phyloP scores from a whole-genome alignment of 1,140 invertebrate species.

The Ectropis grisescens region DNA sequence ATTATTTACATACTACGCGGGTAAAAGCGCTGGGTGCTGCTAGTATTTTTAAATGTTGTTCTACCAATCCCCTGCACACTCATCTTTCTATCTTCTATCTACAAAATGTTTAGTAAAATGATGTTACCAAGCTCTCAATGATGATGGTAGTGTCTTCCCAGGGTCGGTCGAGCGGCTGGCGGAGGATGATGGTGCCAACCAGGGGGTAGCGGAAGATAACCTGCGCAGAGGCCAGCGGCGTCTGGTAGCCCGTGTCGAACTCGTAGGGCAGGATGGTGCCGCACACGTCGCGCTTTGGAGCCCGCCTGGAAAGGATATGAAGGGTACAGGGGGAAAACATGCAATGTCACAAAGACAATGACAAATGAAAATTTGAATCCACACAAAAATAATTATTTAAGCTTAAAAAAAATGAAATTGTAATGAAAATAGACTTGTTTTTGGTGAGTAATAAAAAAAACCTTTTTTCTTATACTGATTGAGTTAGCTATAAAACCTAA shows the following conservation, averaged over 20 bases:
- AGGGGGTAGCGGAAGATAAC: slow-evolving; percentile 88
- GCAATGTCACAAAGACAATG: too few relatives aligned
- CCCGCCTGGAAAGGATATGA: slow-evolving; percentile 27
- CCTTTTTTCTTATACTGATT: too few relatives aligned
- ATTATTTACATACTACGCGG: too few relatives aligned
- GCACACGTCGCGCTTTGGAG: slow-evolving; percentile 78
- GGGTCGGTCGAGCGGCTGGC: slow-evolving; percentile 84
- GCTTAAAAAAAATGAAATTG: slow-evolving; percentile 2
- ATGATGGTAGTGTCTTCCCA: slow-evolving; percentile 86
- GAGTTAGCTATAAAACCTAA: too few relatives aligned
- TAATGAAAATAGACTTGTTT: too few relatives aligned
- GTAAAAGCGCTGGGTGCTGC: too few relatives aligned
- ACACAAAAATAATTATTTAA: not conserved
- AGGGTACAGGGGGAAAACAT: too few relatives aligned
- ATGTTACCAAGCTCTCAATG: slow-evolving; percentile 78
- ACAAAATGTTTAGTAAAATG: too few relatives aligned
- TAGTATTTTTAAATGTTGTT: too few relatives aligned
- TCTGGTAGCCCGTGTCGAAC: slow-evolving; percentile 76
- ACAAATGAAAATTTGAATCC: not conserved
- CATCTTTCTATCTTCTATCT: too few relatives aligned
- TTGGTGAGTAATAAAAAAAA: too few relatives aligned
- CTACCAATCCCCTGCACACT: too few relatives aligned
- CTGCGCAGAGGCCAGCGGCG: slow-evolving; percentile 80
- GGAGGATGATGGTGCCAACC: slow-evolving; percentile 87
- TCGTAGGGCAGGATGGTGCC: slow-evolving; percentile 76